These are phyloP conservation scores for Ochotona curzoniae DNA, from an alignment of 2,113 vertebrate species.

Conservation along the genomic window DNA sequence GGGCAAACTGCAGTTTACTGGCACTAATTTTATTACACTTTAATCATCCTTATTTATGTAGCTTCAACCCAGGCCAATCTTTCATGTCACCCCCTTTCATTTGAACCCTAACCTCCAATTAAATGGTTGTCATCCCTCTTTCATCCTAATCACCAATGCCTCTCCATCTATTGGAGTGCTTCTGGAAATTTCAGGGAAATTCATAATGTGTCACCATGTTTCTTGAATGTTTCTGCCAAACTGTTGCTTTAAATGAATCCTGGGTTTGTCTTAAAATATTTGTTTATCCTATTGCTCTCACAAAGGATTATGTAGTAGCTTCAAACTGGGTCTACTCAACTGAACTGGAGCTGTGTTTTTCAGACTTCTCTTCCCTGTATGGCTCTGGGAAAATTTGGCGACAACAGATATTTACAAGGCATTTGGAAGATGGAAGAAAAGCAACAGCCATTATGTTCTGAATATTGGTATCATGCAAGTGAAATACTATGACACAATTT, in stretches of 20 bases:
- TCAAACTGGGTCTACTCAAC: neutral
- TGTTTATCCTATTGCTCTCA: neutral
- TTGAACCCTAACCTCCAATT: too few relatives aligned
- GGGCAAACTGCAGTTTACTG: too few relatives aligned
- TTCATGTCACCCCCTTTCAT: neutral
- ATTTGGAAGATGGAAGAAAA: neutral
- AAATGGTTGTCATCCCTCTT: neutral
- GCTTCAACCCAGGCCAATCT: neutral
- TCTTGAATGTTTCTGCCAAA: neutral
- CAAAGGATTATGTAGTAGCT: neutral
- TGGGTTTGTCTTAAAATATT: neutral
- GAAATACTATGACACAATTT: neutral
- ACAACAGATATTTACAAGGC: neutral
- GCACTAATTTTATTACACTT: neutral
- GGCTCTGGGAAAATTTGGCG: neutral
- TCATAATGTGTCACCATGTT: neutral
- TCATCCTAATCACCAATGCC: neutral
- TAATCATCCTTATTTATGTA: neutral
- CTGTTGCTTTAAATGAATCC: neutral
- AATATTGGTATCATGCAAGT: neutral
- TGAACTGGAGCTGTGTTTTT: neutral
- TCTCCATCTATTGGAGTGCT: neutral
- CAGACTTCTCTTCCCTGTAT: neutral
- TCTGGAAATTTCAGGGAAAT: neutral
- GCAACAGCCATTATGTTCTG: neutral